These are phyloP conservation scores for Todiramphus saurophagus DNA, from an alignment of 2,113 vertebrate genomes.

Conservation along the genomic window DNA sequence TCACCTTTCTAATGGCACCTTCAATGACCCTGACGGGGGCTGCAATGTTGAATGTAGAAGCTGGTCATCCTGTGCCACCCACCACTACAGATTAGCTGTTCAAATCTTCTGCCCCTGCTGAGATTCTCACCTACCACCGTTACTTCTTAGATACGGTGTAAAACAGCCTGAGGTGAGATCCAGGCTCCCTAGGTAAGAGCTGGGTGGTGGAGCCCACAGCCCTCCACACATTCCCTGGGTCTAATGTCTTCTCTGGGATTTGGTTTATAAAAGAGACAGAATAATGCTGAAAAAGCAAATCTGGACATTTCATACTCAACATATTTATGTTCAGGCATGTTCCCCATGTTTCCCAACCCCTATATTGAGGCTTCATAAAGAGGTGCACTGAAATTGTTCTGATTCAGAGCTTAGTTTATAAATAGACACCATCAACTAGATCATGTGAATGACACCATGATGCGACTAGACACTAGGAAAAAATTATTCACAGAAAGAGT, in stretches of 20 bases:
- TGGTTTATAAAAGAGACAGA: neutral
- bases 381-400: neutral
- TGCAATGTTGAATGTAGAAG: neutral
- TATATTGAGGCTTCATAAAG: accelerated
- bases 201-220: neutral
- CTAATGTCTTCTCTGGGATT: neutral
- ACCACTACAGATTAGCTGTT: neutral
- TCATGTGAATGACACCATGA: neutral
- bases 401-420: neutral
- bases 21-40: neutral
- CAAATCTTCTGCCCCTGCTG: neutral
- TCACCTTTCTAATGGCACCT: neutral
- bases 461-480: too few species aligned
- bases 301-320: neutral
- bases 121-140: neutral
- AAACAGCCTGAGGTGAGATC: neutral
- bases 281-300: neutral
- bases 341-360: neutral
- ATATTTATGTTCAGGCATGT: neutral
- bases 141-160: neutral
- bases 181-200: neutral
- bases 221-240: too few species aligned
- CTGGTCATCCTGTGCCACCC: neutral
- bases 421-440: neutral
- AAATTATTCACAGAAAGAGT: too few species aligned